Evolutionary conservation across 2,113 vertebrate genomes (phyloP).

Genomic region (Anhinga rufa): DNA sequence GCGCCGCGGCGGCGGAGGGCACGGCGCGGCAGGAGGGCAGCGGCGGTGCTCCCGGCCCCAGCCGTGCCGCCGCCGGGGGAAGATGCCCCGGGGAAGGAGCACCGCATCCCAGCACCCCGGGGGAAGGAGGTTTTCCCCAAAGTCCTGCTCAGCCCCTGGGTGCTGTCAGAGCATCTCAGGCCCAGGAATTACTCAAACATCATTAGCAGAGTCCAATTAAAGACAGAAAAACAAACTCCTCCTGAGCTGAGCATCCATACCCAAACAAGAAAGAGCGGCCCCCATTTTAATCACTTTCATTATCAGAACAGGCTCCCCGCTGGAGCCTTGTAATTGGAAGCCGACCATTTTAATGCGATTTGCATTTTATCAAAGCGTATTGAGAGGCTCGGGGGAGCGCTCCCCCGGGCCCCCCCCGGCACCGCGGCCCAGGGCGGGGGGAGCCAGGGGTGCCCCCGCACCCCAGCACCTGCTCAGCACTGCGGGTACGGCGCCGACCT

Average conservation of each 20-base stretch:
- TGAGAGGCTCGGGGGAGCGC: constrained; percentile 13
- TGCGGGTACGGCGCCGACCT: rapidly evolving
- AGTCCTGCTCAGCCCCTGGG: not conserved
- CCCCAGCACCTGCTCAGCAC: not conserved
- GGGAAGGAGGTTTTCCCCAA: not conserved
- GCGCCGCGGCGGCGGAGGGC: rapidly evolving
- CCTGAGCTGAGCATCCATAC: constrained; percentile 37
- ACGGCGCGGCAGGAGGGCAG: not conserved
- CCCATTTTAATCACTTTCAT: constrained; percentile 63
- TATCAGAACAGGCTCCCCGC: constrained; percentile 65
- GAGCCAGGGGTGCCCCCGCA: not conserved
- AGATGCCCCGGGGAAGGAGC: not conserved
- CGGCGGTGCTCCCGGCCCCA: not conserved
- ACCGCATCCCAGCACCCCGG: rapidly evolving
- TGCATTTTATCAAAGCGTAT: constrained; percentile 38
- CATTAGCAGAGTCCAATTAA: constrained; percentile 60
- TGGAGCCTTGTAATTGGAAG: constrained; percentile 57
- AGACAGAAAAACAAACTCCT: constrained; percentile 53
- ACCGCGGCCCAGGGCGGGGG: not conserved
- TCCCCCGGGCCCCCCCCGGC: not conserved
- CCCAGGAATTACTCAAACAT: constrained; percentile 47
- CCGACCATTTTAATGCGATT: constrained; percentile 48
- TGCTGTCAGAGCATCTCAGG: not conserved
- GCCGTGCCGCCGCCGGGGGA: not conserved
- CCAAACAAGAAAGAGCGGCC: constrained; percentile 9